phyloP scores from a whole-genome alignment of 23 tunicate genomes.

The Ciona savignyi region DNA sequence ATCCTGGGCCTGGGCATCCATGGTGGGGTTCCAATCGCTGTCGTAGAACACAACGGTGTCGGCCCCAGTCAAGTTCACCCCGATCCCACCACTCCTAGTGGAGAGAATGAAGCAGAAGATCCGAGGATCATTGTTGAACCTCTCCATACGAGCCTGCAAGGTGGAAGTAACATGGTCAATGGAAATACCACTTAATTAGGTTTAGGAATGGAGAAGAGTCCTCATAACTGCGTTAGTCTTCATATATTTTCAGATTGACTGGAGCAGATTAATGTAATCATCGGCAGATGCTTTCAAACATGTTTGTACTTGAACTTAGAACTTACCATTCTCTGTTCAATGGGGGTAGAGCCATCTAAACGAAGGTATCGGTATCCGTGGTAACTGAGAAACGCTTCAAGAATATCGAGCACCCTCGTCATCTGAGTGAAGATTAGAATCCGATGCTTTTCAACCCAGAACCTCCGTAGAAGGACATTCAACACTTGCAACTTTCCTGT shows the following conservation, averaged over 20 bases:
- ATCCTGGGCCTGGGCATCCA: slow-evolving; percentile 99
- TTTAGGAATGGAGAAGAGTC: not conserved
- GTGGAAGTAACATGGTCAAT: no score
- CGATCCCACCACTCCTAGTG: slow-evolving; percentile 96
- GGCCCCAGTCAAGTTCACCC: slow-evolving; percentile 97
- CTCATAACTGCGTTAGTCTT: not conserved
- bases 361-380: slow-evolving; percentile 88
- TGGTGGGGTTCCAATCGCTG: slow-evolving; percentile 99
- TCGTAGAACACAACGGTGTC: slow-evolving; percentile 97
- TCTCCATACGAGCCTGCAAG: slow-evolving; percentile 72
- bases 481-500: slow-evolving; percentile 84
- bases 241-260: slow-evolving; percentile 50
- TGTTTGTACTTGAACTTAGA: no score
- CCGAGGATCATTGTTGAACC: slow-evolving; percentile 89
- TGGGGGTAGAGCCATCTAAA: slow-evolving; percentile 88
- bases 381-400: slow-evolving; percentile 86
- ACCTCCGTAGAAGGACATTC: slow-evolving; percentile 62
- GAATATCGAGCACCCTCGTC: slow-evolving; percentile 91
- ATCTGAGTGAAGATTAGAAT: slow-evolving; percentile 94
- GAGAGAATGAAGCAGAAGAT: slow-evolving; percentile 97
- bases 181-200: no score
- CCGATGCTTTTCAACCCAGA: slow-evolving; percentile 74
- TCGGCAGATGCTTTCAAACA: no score
- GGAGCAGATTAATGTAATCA: slow-evolving; percentile 51
- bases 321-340: slow-evolving; percentile 92